These are phyloP conservation scores for Alethe castanea DNA, from an alignment of 2,113 vertebrate genomes.

Conservation along the genomic window DNA sequence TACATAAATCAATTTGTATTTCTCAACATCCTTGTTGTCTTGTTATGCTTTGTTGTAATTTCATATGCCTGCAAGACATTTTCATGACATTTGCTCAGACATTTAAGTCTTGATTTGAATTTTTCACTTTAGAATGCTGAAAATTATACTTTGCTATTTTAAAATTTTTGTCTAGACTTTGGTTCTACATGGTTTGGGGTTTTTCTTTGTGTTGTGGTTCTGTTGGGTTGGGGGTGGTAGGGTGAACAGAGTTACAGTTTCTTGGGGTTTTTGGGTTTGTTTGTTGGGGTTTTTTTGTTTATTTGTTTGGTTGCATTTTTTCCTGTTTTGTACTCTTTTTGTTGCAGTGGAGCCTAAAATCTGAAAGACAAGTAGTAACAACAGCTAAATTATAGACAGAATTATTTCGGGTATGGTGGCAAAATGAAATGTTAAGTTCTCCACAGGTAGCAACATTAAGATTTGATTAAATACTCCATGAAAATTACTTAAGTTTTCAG, in stretches of 20 bases:
- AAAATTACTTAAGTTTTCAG: constrained; percentile 6
- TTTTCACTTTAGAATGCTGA: background rate
- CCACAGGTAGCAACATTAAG: background rate
- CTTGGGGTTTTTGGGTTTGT: background rate
- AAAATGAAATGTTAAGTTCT: background rate
- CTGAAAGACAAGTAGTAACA: background rate
- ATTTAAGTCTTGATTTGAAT: background rate
- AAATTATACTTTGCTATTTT: background rate
- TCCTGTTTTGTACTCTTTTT: background rate
- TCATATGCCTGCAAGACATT: background rate
- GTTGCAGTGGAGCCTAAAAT: background rate
- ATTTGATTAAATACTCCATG: background rate
- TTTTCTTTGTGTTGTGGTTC: background rate
- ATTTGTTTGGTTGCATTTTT: background rate
- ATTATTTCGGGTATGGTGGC: background rate
- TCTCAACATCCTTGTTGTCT: background rate
- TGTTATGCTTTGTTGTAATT: constrained; percentile 11
- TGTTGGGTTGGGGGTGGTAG: background rate
- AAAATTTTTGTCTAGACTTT: background rate
- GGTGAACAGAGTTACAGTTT: background rate
- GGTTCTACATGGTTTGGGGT: background rate
- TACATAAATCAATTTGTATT: background rate
- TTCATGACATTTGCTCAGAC: background rate
- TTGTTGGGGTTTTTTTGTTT: background rate
- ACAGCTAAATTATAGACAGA: background rate